Percentiles rank a stretch among this genome's conserved stretches.
Evolutionary conservation across 2,888 invertebrate genomes (phyloP).

Genomic region (Trisateles emortualis): DNA sequence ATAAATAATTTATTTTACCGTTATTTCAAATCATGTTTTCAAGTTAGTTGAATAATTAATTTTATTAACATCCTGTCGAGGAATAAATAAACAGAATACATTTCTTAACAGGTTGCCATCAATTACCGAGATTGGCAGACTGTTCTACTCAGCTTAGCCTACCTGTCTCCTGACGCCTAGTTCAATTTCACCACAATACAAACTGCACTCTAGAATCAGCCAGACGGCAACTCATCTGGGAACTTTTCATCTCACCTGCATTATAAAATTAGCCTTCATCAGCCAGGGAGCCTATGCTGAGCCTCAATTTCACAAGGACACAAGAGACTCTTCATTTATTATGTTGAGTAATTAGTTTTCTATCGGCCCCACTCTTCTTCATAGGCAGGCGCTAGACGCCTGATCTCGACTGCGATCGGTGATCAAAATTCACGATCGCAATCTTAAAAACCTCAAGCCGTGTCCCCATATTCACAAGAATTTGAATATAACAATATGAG

Average conservation of each 20-base stretch:
- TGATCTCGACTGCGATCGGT: slow-evolving; percentile 8
- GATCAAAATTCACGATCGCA: not conserved
- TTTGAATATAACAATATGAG: too few species aligned
- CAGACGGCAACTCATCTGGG: slow-evolving; percentile 14
- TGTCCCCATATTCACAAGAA: too few species aligned
- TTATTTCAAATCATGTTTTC: not conserved
- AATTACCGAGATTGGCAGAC: slow-evolving; percentile 20
- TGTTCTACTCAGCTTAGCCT: slow-evolving; percentile 16
- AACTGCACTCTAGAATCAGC: slow-evolving; percentile 13
- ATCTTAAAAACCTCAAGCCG: not conserved
- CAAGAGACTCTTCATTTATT: slow-evolving; percentile 9
- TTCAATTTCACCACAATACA: slow-evolving; percentile 13
- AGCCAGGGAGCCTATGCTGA: slow-evolving; percentile 7
- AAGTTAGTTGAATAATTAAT: slow-evolving; percentile 1
- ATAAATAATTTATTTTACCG: not conserved
- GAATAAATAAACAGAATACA: slow-evolving; percentile 22
- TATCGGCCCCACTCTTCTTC: slow-evolving; percentile 1
- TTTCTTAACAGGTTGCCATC: slow-evolving; percentile 22
- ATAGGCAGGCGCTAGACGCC: not conserved
- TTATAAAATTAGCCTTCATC: slow-evolving; percentile 5
- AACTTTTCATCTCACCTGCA: slow-evolving; percentile 13
- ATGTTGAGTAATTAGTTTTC: slow-evolving; percentile 16
- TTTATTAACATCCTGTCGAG: slow-evolving; percentile 15
- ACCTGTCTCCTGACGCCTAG: slow-evolving; percentile 16
- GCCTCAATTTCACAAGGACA: slow-evolving; percentile 11